phyloP scores from a whole-genome alignment of 2,888 invertebrate species.

The Mythimna vitellina region DNA sequence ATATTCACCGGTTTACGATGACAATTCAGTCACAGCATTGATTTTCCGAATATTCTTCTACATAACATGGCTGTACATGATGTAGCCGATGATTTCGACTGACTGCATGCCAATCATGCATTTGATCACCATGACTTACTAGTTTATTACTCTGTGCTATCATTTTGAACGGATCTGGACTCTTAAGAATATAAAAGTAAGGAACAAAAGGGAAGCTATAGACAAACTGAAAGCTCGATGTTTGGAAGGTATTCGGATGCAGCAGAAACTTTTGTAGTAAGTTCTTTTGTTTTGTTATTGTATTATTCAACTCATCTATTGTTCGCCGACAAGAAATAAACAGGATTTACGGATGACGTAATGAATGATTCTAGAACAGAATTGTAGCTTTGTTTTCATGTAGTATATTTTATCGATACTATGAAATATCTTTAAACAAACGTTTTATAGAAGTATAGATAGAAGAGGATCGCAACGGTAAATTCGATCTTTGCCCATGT shows the following conservation, averaged over 20 bases:
- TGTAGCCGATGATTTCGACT: constrained; percentile 86
- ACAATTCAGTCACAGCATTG: constrained; percentile 74
- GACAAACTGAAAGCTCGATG: constrained; percentile 75
- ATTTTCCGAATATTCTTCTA: constrained; percentile 82
- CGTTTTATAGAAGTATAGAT: no score
- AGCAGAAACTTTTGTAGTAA: constrained; percentile 83
- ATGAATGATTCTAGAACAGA: constrained; percentile 40
- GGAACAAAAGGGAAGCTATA: constrained; percentile 71
- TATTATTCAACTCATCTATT: constrained; percentile 48
- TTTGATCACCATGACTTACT: constrained; percentile 79
- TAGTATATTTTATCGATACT: constrained; percentile 29
- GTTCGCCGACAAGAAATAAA: constrained; percentile 53
- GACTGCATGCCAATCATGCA: constrained; percentile 86
- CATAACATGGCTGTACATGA: constrained; percentile 84
- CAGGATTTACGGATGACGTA: constrained; percentile 52
- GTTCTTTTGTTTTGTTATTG: constrained; percentile 60
- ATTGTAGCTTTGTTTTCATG: constrained; percentile 40
- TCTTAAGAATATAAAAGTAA: constrained; percentile 65
- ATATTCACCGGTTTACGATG: constrained; percentile 80
- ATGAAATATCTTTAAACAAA: constrained; percentile 6
- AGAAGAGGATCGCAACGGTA: no score
- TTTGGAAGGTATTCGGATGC: constrained; percentile 81
- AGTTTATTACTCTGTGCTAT: constrained; percentile 81
- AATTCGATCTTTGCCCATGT: no score
- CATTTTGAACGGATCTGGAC: constrained; percentile 77